phyloP scores from a whole-genome alignment of 2,113 vertebrate species.

The Rhea pennata region DNA sequence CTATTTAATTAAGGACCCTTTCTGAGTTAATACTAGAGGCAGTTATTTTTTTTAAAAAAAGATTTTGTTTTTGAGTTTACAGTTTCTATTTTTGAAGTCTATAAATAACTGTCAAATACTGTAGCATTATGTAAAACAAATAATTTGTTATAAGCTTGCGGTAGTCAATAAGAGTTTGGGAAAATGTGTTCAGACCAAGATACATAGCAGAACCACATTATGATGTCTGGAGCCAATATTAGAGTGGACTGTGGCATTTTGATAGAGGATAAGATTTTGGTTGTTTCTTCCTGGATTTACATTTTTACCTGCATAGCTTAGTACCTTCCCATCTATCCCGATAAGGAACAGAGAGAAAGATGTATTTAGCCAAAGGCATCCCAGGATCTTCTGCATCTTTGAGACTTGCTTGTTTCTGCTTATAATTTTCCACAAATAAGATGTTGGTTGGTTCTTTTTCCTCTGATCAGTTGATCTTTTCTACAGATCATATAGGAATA shows the following conservation, averaged over 20 bases:
- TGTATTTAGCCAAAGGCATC: neutral
- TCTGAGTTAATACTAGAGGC: neutral
- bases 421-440: neutral
- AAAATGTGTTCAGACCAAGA: neutral
- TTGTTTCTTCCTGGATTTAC: neutral
- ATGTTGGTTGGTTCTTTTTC: fast-evolving
- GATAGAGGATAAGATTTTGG: neutral
- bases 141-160: neutral
- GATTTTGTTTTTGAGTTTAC: neutral
- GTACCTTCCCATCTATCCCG: neutral
- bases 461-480: neutral
- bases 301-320: neutral
- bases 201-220: neutral
- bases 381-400: neutral
- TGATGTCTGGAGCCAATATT: neutral
- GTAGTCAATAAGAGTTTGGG: neutral
- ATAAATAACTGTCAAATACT: neutral
- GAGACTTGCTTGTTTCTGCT: neutral
- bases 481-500: neutral
- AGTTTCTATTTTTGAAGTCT: neutral
- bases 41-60: neutral
- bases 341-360: neutral
- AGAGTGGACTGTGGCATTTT: neutral
- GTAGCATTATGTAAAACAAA: neutral
- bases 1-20: constrained; percentile 15